Percentiles rank a stretch among this genome's conserved stretches.
Conservation (phyloP, 2,797 vertebrate genomes). For the Buceros bicornis region DNA sequence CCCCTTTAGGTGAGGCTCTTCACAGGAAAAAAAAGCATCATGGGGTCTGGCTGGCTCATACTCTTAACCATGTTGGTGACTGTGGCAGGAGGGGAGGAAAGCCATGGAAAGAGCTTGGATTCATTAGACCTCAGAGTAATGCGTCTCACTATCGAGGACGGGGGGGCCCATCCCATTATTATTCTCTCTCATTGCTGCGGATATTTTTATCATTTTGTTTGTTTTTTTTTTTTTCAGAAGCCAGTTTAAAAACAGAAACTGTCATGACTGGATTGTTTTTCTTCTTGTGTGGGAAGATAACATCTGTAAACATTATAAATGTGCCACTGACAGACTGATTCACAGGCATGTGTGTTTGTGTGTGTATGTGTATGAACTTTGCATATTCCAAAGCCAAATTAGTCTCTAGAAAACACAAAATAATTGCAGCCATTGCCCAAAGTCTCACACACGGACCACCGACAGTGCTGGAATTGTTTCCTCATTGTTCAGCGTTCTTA, state of each 20-base stretch:
- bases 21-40: not conserved
- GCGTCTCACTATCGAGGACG: not conserved
- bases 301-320: not conserved
- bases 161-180: not conserved
- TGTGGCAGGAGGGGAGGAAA: not conserved
- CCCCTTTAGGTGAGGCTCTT: not conserved
- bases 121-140: not conserved
- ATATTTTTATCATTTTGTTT: not conserved
- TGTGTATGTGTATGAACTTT: not conserved
- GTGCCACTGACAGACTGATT: not conserved
- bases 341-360: not conserved
- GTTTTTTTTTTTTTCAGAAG: not conserved
- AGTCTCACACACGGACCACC: not conserved
- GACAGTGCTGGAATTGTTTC: not conserved
- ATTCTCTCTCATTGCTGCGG: not conserved
- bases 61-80: not conserved
- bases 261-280: not conserved
- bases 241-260: constrained; percentile 11
- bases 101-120: not conserved
- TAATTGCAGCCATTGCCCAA: not conserved
- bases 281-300: not conserved
- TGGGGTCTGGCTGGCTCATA: not conserved
- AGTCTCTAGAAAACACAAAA: not conserved
- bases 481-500: not conserved
- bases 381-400: not conserved